Percentiles rank a stretch among this genome's conserved stretches.
These are phyloP conservation scores for Megalops cyprinoides DNA, from an alignment of 2,797 vertebrate genomes.

Conservation along the genomic window DNA sequence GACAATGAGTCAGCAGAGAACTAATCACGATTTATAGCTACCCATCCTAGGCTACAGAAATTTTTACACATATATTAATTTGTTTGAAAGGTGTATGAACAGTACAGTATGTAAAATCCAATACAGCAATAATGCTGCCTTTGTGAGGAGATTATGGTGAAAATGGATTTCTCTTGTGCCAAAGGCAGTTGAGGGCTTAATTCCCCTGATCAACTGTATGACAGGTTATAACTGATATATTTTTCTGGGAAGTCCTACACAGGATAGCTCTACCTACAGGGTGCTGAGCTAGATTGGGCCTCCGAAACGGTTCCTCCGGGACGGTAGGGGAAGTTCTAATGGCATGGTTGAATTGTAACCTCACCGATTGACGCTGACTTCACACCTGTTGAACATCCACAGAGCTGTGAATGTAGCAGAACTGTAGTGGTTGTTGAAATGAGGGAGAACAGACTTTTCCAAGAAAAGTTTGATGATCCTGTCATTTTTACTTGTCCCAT, in stretches of 20 bases:
- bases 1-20: background rate
- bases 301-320: background rate
- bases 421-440: background rate
- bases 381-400: background rate
- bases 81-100: background rate
- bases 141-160: background rate
- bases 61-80: too few relatives aligned
- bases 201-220: background rate
- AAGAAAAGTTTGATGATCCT: background rate
- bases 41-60: background rate
- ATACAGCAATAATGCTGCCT: background rate
- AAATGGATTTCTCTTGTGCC: background rate
- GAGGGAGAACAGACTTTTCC: conserved; percentile 8
- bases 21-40: background rate
- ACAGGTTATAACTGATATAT: background rate
- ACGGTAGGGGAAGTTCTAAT: background rate
- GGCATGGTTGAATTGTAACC: background rate
- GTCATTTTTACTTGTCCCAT: background rate
- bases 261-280: background rate
- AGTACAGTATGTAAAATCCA: background rate
- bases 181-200: background rate
- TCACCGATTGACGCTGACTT: background rate
- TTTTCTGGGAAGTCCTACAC: background rate
- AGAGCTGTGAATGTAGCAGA: too few relatives aligned
- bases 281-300: background rate